Percentiles rank a stretch among this genome's conserved stretches.
Conservation (phyloP, 1,140 invertebrate genomes). For the Batillaria attramentaria region DNA sequence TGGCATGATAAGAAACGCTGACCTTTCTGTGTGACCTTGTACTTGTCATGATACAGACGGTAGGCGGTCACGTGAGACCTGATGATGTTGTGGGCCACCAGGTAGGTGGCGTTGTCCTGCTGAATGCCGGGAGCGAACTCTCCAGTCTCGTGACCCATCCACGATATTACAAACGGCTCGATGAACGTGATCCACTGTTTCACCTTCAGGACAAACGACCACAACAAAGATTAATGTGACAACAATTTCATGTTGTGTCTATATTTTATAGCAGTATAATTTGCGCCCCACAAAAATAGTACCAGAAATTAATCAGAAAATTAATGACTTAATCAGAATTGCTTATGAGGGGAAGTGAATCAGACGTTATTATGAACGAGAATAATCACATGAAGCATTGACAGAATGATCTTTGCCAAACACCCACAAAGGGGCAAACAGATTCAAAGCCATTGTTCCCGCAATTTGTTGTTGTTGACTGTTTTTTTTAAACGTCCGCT, state of each 20-base stretch:
- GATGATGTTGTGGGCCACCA: conserved; percentile 54
- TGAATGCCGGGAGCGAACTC: conserved; percentile 45
- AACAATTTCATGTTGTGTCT: too few relatives aligned
- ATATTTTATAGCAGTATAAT: too few relatives aligned
- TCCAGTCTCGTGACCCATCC: conserved; percentile 57
- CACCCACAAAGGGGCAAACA: conserved; percentile 14
- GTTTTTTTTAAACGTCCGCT: not conserved
- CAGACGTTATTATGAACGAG: too few relatives aligned
- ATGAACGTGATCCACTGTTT: conserved; percentile 71
- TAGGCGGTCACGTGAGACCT: conserved; percentile 60
- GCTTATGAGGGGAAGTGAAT: too few relatives aligned
- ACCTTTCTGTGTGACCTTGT: conserved; percentile 47
- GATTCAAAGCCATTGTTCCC: not conserved
- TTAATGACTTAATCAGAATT: too few relatives aligned
- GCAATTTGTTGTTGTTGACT: not conserved
- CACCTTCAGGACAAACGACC: too few relatives aligned
- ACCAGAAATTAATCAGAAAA: too few relatives aligned
- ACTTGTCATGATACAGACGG: conserved; percentile 49
- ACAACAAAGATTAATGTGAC: too few relatives aligned
- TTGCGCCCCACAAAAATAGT: too few relatives aligned
- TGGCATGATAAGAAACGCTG: too few relatives aligned
- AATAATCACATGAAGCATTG: too few relatives aligned
- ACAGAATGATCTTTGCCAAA: not conserved
- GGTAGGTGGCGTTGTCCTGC: conserved; percentile 35
- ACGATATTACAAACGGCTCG: conserved; percentile 60